Evolutionary conservation across 2,113 vertebrate species (phyloP).

Genomic region (Nothoprocta perdicaria): DNA sequence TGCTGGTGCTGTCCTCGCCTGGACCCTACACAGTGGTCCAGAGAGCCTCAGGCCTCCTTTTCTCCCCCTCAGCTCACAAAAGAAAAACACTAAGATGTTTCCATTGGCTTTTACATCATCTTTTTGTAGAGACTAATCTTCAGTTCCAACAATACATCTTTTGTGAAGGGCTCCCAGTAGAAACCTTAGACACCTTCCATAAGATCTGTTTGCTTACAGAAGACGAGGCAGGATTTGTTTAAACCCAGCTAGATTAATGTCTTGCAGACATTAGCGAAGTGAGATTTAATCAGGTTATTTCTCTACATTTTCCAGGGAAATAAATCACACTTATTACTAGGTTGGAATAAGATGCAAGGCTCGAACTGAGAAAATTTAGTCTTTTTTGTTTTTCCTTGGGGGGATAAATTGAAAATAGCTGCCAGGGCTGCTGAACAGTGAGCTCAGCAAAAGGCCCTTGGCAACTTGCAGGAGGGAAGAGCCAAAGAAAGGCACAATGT

Average conservation of each 20-base stretch:
- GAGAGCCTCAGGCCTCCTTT: constrained; percentile 22
- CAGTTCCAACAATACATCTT: constrained; percentile 69
- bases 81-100: constrained; percentile 70
- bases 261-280: constrained; percentile 71
- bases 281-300: constrained; percentile 69
- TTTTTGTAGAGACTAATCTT: constrained; percentile 62
- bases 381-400: not conserved
- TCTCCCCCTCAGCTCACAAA: constrained; percentile 51
- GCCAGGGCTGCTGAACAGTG: not conserved
- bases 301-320: constrained; percentile 68
- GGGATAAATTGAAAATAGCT: constrained; percentile 21
- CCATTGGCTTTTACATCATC: constrained; percentile 63
- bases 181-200: constrained; percentile 73
- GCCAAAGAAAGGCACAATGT: not conserved
- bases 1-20: not conserved
- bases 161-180: constrained; percentile 65
- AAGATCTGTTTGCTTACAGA: constrained; percentile 73
- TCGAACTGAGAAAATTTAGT: constrained; percentile 24
- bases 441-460: not conserved
- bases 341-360: constrained; percentile 33
- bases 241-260: constrained; percentile 70
- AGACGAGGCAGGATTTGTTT: constrained; percentile 71
- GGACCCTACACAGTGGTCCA: constrained; percentile 46
- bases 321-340: constrained; percentile 67
- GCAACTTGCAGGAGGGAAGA: not conserved